Conservation (phyloP, 2,113 vertebrate genomes). For the Coregonus clupeaformis region DNA sequence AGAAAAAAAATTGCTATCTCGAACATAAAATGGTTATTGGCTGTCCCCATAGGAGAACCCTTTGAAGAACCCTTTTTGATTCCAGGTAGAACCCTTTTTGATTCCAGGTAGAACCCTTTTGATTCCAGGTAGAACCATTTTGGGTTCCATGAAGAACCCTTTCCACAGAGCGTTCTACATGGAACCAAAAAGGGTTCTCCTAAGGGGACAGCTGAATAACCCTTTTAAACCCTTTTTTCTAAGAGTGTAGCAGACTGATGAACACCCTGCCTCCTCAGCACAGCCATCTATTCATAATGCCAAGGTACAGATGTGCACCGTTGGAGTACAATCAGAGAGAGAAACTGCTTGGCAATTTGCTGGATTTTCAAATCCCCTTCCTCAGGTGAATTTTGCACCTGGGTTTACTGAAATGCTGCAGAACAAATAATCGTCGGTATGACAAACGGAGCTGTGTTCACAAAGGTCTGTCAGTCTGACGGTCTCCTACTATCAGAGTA, state of each 20-base stretch:
- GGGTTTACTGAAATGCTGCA: not conserved
- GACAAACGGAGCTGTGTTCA: not conserved
- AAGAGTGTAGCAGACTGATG: not conserved
- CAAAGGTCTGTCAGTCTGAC: not conserved
- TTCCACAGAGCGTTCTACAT: no score
- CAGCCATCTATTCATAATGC: slow-evolving; percentile 17
- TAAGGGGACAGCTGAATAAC: no score
- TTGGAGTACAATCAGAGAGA: slow-evolving; percentile 3
- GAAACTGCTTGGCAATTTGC: slow-evolving; percentile 20
- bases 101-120: no score
- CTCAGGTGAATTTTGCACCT: slow-evolving; percentile 33
- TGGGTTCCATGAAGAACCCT: no score
- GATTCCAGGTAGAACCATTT: no score
- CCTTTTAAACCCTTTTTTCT: no score
- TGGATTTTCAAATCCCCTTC: not conserved
- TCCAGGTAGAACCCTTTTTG: no score
- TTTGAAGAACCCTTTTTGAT: no score
- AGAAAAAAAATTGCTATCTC: no score
- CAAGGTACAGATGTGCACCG: slow-evolving; percentile 29
- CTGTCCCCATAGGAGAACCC: no score
- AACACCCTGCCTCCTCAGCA: not conserved
- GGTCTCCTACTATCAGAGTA: not conserved
- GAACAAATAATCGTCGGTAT: slow-evolving; percentile 12
- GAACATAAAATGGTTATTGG: no score
- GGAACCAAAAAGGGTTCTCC: no score